Conservation (phyloP, 2,113 vertebrate genomes). For the Crotalus horridus region DNA sequence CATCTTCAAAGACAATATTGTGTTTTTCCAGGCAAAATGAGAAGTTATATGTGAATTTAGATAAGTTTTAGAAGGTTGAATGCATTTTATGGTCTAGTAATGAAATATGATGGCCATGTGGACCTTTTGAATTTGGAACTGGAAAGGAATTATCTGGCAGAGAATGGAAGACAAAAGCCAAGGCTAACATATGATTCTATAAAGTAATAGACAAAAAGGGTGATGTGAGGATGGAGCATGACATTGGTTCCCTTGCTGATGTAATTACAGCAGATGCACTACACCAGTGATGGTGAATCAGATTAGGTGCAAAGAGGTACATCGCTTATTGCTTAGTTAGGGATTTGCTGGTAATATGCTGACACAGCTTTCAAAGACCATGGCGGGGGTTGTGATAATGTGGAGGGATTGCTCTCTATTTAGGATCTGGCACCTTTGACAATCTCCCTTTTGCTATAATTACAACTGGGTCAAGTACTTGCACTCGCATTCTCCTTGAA, state of each 20-base stretch:
- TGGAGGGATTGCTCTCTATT: not conserved
- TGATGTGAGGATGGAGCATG: not conserved
- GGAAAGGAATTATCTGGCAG: not conserved
- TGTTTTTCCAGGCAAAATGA: not conserved
- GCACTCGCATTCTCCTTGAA: not conserved
- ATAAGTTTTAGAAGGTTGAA: not conserved
- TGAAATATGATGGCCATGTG: not conserved
- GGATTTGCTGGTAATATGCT: not conserved
- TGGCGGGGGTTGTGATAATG: not conserved
- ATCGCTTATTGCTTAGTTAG: not conserved
- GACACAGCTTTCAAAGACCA: not conserved
- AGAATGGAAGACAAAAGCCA: not conserved
- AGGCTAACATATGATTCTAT: not conserved
- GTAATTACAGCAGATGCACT: not conserved
- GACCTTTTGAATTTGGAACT: not conserved
- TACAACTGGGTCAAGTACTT: not conserved
- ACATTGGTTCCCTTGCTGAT: not conserved
- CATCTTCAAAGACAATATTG: not conserved
- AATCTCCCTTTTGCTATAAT: not conserved
- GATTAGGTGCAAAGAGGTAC: not conserved
- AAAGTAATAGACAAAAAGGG: not conserved
- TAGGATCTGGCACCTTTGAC: not conserved
- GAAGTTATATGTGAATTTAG: not conserved
- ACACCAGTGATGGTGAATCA: not conserved
- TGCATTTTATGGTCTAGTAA: not conserved